A percentile compares a stretch with the other conserved stretches of the same genome.
phyloP scores from a whole-genome alignment of 2,113 vertebrate genomes.

The Lynx canadensis region DNA sequence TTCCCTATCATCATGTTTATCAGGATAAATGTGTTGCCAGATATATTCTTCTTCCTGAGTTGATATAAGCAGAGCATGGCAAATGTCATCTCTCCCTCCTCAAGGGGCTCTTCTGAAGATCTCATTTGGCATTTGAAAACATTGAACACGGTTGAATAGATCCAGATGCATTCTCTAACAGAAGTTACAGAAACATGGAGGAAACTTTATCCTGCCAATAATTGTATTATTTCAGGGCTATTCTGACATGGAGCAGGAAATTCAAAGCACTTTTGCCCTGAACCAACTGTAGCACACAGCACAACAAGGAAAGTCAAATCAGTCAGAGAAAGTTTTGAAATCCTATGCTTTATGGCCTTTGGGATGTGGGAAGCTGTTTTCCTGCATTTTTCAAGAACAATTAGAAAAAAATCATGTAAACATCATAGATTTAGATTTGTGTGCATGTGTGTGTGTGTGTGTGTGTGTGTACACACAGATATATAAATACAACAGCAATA shows the following conservation, averaged over 20 bases:
- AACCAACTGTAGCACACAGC: background rate
- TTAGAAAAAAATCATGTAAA: conserved; percentile 12
- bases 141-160: conserved; percentile 67
- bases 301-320: conserved; percentile 25
- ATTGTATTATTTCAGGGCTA: conserved; percentile 52
- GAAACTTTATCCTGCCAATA: conserved; percentile 51
- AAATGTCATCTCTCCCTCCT: conserved; percentile 75
- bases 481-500: background rate
- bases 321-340: conserved; percentile 51
- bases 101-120: conserved; percentile 63
- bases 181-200: conserved; percentile 65
- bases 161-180: conserved; percentile 73
- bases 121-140: conserved; percentile 79
- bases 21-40: conserved; percentile 74
- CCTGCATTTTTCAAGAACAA: background rate
- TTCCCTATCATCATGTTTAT: conserved; percentile 78
- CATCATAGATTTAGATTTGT: background rate
- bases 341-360: background rate
- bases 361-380: background rate
- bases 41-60: conserved; percentile 70
- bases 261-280: conserved; percentile 46
- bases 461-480: background rate
- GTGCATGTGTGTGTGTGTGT: too few species aligned
- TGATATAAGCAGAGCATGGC: conserved; percentile 69
- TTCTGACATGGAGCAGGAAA: conserved; percentile 45